Conservation (phyloP, 2,888 invertebrate genomes). For the Ctenicera cuprea region DNA sequence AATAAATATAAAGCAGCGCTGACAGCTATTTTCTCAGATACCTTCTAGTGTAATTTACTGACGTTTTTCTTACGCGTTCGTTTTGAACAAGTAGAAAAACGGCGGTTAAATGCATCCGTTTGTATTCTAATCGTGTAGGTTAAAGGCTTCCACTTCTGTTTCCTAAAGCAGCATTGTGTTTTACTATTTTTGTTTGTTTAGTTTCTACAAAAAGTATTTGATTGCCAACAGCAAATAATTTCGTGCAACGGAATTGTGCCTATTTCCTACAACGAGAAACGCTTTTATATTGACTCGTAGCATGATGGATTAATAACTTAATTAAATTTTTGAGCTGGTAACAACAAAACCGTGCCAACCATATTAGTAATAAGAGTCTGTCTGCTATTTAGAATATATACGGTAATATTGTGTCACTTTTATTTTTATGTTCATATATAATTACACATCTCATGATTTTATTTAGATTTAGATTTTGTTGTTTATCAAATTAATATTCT, state of each 20-base stretch:
- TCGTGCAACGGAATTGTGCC: background rate
- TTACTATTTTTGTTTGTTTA: slow-evolving; percentile 13
- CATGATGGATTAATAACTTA: slow-evolving; percentile 24
- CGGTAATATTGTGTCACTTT: slow-evolving; percentile 6
- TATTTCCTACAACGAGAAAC: background rate
- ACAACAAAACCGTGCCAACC: slow-evolving; percentile 12
- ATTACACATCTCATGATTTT: too few relatives aligned
- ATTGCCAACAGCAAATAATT: slow-evolving; percentile 23
- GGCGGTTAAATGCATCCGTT: slow-evolving; percentile 32
- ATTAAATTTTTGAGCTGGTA: slow-evolving; percentile 11
- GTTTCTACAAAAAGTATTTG: slow-evolving; percentile 29
- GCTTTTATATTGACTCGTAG: slow-evolving; percentile 6
- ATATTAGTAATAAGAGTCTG: slow-evolving; percentile 5
- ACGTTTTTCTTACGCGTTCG: slow-evolving; percentile 21
- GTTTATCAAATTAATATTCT: too few relatives aligned
- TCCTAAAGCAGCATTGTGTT: slow-evolving; percentile 16
- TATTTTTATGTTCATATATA: background rate
- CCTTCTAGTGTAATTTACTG: slow-evolving; percentile 21
- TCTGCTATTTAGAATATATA: slow-evolving; percentile 8
- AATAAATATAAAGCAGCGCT: slow-evolving; percentile 20
- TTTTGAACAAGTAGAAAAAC: slow-evolving; percentile 32
- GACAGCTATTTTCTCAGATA: slow-evolving; percentile 26
- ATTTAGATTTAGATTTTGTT: too few relatives aligned
- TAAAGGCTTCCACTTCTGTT: slow-evolving; percentile 29
- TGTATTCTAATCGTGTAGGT: slow-evolving; percentile 36